phyloP scores from a whole-genome alignment of 1,140 invertebrate species.

The Drosophila biarmipes region DNA sequence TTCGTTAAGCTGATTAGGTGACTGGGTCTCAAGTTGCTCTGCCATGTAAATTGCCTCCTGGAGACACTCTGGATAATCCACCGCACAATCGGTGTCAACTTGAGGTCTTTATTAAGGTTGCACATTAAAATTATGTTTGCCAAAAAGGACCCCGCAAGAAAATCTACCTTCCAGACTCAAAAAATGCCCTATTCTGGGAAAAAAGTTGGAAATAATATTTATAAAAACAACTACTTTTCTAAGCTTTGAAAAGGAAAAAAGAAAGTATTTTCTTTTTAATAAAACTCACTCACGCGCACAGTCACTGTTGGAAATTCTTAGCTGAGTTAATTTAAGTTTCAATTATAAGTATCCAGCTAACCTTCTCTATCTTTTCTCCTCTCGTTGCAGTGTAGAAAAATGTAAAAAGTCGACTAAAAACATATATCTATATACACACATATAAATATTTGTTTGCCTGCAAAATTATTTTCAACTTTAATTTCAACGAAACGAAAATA shows the following conservation, averaged over 20 bases:
- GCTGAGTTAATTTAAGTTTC: not conserved
- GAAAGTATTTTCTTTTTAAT: no score
- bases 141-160: no score
- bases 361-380: constrained; percentile 19
- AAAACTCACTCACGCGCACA: no score
- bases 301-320: not conserved
- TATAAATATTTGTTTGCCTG: constrained; percentile 74
- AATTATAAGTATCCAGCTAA: constrained; percentile 7
- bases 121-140: not conserved
- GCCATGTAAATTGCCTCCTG: constrained; percentile 45
- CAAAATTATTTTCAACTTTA: constrained; percentile 80
- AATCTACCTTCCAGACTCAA: no score
- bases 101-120: constrained; percentile 44
- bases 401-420: constrained; percentile 83
- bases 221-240: no score
- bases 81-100: constrained; percentile 37
- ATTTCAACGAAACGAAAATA: constrained; percentile 60
- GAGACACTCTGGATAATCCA: constrained; percentile 16
- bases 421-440: constrained; percentile 60
- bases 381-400: constrained; percentile 81
- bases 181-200: no score
- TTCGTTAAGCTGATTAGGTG: constrained; percentile 75
- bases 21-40: constrained; percentile 16
- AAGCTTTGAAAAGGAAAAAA: not conserved
- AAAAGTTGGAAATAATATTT: no score